Evolutionary conservation across 2,797 vertebrate species (phyloP), one percentile per base, ranked within the genome.

Genomic region (Neostethus bicornis): DNA sequence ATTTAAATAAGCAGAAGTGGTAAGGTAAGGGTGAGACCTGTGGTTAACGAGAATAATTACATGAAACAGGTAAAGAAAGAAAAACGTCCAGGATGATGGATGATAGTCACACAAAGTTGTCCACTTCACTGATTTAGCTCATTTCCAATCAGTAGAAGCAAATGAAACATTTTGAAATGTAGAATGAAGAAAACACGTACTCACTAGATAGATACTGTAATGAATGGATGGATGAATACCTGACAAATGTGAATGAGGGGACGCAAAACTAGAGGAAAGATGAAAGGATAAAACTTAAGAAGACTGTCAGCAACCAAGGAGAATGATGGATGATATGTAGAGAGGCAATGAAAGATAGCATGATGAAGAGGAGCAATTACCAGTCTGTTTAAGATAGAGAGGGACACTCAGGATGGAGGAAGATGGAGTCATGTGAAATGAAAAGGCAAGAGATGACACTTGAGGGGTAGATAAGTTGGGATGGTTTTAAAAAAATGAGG

Each of bases 281-380:
- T 75, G 44, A 63, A 62, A 79, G 56, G 52, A 59, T 59, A 62
- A 75, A 55, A 52, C 38, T 23, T 44, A 58, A 42, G 62, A 51
- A 28, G 6, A 12, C 35, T 73, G 77, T 76, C 74, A 60, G 57
- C 24, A 43, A 13, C 38, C 21, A 41, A 42, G 39, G 32, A 56
- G 13, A 51, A 57, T 1, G 34, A 43, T 13, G 46, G 61, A 61
- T 77, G 82, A 79, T 38, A 58, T 35, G 61, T 71, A 63, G 63
- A 43, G 53, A 61, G 68, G 59, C 63, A 34, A 13, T 11, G 61
- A 55, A 34, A 0, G 49, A 78, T 77, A 54, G 53, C 4, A 17
- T 52, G 67, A 84, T 72, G 75, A 77, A 81, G 69, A 67, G 61
- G 47, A 62, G 61, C 65, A 82, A 87, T 83, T 81, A 79, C 75